Base-by-base conservation (phyloP, 2,888 invertebrate genomes). In the Abrostola triplasia region DNA sequence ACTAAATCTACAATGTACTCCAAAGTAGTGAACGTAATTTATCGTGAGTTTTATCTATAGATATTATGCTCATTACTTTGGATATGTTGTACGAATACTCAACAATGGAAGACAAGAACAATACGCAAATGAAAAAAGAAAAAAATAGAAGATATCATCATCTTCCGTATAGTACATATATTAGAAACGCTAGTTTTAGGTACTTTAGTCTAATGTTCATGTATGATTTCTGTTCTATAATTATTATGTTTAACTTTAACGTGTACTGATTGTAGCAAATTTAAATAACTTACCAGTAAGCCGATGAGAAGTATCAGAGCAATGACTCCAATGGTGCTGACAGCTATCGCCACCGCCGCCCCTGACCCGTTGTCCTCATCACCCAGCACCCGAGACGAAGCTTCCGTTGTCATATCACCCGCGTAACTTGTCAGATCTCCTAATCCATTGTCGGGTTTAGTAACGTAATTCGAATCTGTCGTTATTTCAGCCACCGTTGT, bases 261-360 rank as follows among this genome's bases (percentile, higher is more conserved):
- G 2, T 47, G 0, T 1, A 13, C 4, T 4, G n/a, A 8, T 6
- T 4, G 0, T 8, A 13, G 9, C 9, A 8, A 24, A 9, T 24
- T 24, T 8, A 5, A 6, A 11, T 12, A 0, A 93, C 95, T 96
- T 92, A 97, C 97, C 96, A 97, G 87, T 60, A 97, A 95, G 69
- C 96, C 97, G 60, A 97, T 97, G n/a, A 98, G 93, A 10, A 98
- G 92, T 48, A 98, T 92, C 58, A 98, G 91, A 51, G 97, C 97
- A 55, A 97, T 95, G 12, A 97, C 97, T 7, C 97, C 98, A 60
- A 98, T 97, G 10, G 97, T 96, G 74, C 97, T 97, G 65, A 98
- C 97, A 7, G 97, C 96, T 66, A 98, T 97, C 11, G 98, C 98
- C 10, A 97, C 97, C 56, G 97, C 96, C 6, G 97, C 97, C 61